Percentiles rank a stretch among this genome's conserved stretches.
phyloP scores from a whole-genome alignment of 2,888 invertebrate genomes.

The Ceriagrion tenellum region DNA sequence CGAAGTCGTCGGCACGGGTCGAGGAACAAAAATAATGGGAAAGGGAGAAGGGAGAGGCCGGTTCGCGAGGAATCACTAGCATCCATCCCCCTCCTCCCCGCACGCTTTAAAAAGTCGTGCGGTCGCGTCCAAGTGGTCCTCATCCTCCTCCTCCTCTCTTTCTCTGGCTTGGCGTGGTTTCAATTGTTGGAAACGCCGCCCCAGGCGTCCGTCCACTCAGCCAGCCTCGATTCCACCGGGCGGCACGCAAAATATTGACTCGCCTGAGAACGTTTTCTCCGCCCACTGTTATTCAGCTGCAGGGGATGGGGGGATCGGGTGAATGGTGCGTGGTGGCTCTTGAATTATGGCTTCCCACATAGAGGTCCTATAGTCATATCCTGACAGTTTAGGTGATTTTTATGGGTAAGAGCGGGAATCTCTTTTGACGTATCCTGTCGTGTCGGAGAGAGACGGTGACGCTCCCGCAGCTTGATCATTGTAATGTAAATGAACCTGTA shows the following conservation, averaged over 20 bases:
- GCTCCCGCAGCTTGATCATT: too few species aligned
- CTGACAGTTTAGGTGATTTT: too few species aligned
- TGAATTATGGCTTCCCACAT: too few species aligned
- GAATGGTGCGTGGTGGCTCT: too few species aligned
- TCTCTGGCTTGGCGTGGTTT: background rate
- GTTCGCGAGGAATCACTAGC: background rate
- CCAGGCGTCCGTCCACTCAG: background rate
- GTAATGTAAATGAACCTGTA: too few species aligned
- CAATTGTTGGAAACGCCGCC: background rate
- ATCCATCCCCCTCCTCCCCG: too few species aligned
- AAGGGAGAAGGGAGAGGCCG: background rate
- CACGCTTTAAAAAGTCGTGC: background rate
- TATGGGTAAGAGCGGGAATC: too few species aligned
- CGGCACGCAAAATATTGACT: constrained; percentile 4
- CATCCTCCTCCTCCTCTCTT: background rate
- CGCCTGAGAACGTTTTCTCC: background rate
- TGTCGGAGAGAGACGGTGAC: too few species aligned
- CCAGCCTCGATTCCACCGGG: background rate
- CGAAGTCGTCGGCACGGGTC: background rate
- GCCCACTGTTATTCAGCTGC: background rate
- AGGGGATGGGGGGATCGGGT: too few species aligned
- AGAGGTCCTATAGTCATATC: too few species aligned
- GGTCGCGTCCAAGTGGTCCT: background rate
- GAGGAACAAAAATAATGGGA: background rate
- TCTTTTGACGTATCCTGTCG: too few species aligned